Percentiles rank a stretch among this genome's conserved stretches.
These are phyloP conservation scores for Pelecanus crispus DNA, from an alignment of 2,113 vertebrate genomes.

Conservation along the genomic window DNA sequence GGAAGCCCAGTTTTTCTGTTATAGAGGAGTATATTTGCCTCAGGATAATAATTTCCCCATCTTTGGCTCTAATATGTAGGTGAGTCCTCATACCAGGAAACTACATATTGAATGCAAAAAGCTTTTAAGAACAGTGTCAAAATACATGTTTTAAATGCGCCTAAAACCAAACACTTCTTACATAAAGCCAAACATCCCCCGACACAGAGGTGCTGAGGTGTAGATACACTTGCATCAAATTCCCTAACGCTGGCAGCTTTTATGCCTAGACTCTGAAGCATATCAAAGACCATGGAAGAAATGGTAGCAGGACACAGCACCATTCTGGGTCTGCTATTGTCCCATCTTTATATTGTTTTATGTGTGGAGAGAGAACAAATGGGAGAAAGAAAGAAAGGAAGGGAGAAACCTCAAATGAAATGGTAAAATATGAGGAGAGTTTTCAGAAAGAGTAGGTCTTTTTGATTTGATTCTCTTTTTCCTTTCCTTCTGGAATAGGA, in stretches of 20 bases:
- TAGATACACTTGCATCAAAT: not conserved
- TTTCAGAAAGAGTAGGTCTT: constrained; percentile 24
- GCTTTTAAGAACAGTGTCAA: not conserved
- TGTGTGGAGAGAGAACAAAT: not conserved
- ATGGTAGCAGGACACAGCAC: not conserved
- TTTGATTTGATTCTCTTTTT: not conserved
- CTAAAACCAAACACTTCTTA: not conserved
- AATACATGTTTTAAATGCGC: not conserved
- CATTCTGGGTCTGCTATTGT: not conserved
- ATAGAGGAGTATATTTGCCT: not conserved
- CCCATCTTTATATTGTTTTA: not conserved
- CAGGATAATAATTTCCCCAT: not conserved
- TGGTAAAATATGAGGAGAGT: not conserved
- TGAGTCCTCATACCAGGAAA: not conserved
- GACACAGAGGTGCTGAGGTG: not conserved
- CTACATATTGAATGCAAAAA: not conserved
- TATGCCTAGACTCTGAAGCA: not conserved
- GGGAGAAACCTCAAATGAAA: not conserved
- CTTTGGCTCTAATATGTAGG: not conserved
- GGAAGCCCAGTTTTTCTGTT: not conserved
- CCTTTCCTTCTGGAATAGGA: not conserved
- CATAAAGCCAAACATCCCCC: not conserved
- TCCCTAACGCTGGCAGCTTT: not conserved
- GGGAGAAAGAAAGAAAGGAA: not conserved
- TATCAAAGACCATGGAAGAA: not conserved